phyloP scores from a whole-genome alignment of 2,113 vertebrate species.

The Rhinopomastus cyanomelas region DNA sequence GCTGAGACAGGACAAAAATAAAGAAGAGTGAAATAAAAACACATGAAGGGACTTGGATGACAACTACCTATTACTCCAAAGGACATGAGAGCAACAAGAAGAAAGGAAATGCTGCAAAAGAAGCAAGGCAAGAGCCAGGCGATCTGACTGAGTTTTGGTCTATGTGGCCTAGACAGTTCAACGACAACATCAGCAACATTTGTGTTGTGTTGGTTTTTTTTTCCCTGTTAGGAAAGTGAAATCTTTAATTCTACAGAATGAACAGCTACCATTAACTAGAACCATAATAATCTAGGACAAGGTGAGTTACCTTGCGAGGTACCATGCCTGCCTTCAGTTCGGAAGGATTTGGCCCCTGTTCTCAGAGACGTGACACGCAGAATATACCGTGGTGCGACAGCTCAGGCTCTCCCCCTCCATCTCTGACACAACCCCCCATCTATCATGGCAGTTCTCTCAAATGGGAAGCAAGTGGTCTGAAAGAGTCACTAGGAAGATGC shows the following conservation, averaged over 20 bases:
- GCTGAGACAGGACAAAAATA: neutral
- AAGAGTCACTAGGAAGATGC: neutral
- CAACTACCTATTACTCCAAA: neutral
- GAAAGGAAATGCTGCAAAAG: neutral
- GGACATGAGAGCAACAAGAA: neutral
- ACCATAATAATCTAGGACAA: neutral
- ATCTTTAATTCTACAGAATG: neutral
- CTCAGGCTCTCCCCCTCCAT: neutral
- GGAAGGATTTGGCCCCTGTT: neutral
- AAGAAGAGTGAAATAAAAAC: neutral
- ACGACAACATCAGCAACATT: neutral
- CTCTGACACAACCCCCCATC: neutral
- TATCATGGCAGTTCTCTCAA: accelerated
- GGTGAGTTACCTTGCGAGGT: neutral
- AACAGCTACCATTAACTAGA: neutral
- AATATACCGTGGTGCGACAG: neutral
- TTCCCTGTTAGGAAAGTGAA: neutral
- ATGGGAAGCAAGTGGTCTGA: neutral
- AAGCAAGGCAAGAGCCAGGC: neutral
- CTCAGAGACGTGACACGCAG: neutral
- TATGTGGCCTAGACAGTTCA: neutral
- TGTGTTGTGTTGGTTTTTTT: neutral
- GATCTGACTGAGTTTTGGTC: neutral
- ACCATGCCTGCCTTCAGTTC: neutral
- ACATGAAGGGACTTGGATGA: neutral